These are phyloP conservation scores for Marmota flaviventris DNA, from an alignment of 2,113 vertebrate species.

Conservation along the genomic window DNA sequence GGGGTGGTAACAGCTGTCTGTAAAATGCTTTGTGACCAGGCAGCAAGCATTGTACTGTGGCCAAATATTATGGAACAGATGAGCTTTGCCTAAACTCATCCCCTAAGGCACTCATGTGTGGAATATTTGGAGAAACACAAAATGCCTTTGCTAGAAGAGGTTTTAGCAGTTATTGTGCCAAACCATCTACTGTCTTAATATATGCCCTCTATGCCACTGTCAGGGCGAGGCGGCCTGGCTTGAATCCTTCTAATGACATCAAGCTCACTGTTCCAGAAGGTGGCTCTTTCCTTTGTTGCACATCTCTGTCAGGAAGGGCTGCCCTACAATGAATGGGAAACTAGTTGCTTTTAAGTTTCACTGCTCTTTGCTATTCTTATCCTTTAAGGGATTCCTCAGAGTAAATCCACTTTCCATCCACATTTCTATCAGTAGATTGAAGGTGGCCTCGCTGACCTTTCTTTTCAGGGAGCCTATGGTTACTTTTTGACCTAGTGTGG, in stretches of 20 bases:
- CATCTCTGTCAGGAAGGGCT: neutral
- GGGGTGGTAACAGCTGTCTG: constrained; percentile 74
- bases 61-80: constrained; percentile 67
- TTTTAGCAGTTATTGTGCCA: constrained; percentile 3
- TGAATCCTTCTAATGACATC: neutral
- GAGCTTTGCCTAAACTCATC: constrained; percentile 64
- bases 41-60: constrained; percentile 56
- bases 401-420: neutral
- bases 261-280: neutral
- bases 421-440: neutral
- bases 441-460: neutral
- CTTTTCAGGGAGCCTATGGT: neutral
- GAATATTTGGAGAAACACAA: constrained; percentile 61
- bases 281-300: neutral
- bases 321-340: neutral
- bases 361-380: neutral
- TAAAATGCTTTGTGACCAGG: constrained; percentile 66
- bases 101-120: constrained; percentile 54
- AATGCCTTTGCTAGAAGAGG: constrained; percentile 52
- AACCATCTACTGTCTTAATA: neutral
- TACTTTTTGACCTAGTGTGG: neutral
- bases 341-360: neutral
- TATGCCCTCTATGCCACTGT: neutral
- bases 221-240: neutral
- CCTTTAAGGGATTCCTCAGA: neutral